Conservation (phyloP, 2,797 vertebrate genomes). For the Agapornis canus region DNA sequence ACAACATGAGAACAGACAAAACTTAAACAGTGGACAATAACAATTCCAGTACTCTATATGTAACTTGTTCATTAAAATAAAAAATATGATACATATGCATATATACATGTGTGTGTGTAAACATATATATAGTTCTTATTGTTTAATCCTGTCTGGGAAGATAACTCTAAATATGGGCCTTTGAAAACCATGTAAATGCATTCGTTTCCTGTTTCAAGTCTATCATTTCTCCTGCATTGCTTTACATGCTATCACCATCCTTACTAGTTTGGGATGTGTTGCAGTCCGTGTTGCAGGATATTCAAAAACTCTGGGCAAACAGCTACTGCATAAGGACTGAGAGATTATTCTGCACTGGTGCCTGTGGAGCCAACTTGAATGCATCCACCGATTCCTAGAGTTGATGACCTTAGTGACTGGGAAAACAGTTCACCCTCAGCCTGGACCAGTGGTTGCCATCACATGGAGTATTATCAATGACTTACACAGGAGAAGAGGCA, state of each 20-base stretch:
- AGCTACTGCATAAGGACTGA: not conserved
- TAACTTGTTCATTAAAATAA: not conserved
- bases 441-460: not conserved
- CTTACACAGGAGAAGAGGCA: not conserved
- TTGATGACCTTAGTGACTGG: not conserved
- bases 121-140: not conserved
- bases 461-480: not conserved
- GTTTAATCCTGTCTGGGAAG: not conserved
- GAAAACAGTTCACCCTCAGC: not conserved
- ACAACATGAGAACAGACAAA: not conserved
- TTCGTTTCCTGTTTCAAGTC: not conserved
- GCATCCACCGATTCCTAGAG: not conserved
- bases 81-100: not conserved
- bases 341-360: not conserved
- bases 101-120: fast-evolving
- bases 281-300: not conserved
- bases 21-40: not conserved
- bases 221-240: not conserved
- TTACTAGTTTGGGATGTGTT: not conserved
- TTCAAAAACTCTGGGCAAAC: not conserved
- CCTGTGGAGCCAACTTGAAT: not conserved
- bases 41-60: not conserved
- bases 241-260: not conserved
- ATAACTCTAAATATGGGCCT: not conserved
- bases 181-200: not conserved